Conservation (phyloP, 1,140 invertebrate genomes). For the Caenorhabditis brenneri region DNA sequence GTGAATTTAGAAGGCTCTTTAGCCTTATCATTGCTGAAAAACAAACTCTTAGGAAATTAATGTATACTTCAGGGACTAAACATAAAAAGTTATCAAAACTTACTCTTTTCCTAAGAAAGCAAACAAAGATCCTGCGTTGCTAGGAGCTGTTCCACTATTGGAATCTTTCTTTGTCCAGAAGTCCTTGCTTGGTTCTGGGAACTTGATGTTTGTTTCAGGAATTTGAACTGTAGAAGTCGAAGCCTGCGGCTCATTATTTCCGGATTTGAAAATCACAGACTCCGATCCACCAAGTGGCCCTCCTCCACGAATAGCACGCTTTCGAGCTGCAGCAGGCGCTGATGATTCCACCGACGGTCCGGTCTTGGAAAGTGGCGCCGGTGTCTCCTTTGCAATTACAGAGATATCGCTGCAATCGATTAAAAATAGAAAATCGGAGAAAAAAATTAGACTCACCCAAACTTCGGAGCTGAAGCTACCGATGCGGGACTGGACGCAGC, state of each 20-base stretch:
- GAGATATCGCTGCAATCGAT: slow-evolving; percentile 32
- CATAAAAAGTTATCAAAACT: background rate
- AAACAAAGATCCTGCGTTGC: background rate
- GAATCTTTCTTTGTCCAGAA: slow-evolving; percentile 38
- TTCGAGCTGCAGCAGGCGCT: background rate
- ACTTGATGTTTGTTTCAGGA: slow-evolving; percentile 21
- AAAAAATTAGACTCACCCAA: background rate
- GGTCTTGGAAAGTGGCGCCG: background rate
- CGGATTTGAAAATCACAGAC: slow-evolving; percentile 3
- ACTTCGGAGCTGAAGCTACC: background rate
- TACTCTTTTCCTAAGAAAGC: slow-evolving; percentile 7
- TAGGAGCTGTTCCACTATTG: background rate
- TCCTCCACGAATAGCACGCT: slow-evolving; percentile 42
- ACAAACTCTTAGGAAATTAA: no score
- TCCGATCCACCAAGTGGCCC: slow-evolving; percentile 15
- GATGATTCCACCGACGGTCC: background rate
- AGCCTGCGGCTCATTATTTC: background rate
- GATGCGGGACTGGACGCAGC: slow-evolving; percentile 19
- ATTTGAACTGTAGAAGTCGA: background rate
- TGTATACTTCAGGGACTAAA: background rate
- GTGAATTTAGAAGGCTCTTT: slow-evolving; percentile 10
- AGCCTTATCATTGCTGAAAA: background rate
- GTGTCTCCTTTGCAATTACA: background rate
- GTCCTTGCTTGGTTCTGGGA: slow-evolving; percentile 29
- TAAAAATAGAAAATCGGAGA: background rate